Percentiles rank a stretch among this genome's conserved stretches.
phyloP scores from a whole-genome alignment of 2,113 vertebrate genomes.

The Pachypanchax playfairii region DNA sequence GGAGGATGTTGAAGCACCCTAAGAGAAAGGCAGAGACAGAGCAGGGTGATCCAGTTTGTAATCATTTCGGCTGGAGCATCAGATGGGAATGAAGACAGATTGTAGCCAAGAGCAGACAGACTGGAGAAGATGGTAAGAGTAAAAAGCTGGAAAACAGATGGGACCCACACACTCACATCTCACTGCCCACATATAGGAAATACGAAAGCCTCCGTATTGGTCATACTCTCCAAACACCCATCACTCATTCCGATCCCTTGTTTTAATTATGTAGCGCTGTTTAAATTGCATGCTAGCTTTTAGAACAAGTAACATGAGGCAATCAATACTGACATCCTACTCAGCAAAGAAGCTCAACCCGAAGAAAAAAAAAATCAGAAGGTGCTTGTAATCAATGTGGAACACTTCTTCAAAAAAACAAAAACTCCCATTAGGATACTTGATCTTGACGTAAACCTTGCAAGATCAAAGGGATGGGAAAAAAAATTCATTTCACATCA shows the following conservation, averaged over 20 bases:
- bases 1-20: background rate
- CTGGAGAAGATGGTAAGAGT: slow-evolving; percentile 17
- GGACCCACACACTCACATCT: slow-evolving; percentile 23
- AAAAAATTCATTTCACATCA: background rate
- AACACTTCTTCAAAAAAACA: background rate
- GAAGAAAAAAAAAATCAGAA: background rate
- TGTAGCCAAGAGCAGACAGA: slow-evolving; percentile 32
- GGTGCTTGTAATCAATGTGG: background rate
- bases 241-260: too few species aligned
- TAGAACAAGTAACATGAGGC: background rate
- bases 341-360: background rate
- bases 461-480: background rate
- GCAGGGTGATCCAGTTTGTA: slow-evolving; percentile 20
- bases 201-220: background rate
- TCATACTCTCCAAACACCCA: background rate
- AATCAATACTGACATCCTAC: slow-evolving; percentile 9
- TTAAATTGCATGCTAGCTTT: slow-evolving; percentile 7
- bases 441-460: background rate
- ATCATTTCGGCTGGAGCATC: slow-evolving; percentile 24
- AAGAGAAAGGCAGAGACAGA: background rate
- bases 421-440: background rate
- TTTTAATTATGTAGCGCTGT: slow-evolving; percentile 7
- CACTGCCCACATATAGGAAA: slow-evolving; percentile 11
- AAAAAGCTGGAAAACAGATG: slow-evolving; percentile 54
- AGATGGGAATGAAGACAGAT: slow-evolving; percentile 45